These are phyloP conservation scores for Sinodicranocentrus sp. DNA, from an alignment of 2,888 invertebrate species.

Conservation along the genomic window DNA sequence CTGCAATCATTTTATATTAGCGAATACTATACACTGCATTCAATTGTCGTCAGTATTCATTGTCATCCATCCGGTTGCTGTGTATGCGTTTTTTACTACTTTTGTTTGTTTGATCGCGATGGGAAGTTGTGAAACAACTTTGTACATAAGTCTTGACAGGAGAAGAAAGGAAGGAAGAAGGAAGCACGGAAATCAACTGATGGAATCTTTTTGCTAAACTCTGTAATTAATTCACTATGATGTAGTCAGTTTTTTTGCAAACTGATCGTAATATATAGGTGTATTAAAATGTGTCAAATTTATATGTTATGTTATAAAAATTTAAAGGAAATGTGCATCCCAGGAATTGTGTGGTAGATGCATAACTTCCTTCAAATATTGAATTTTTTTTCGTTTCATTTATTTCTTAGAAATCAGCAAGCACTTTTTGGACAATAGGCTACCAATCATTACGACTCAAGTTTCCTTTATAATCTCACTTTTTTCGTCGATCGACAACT, in stretches of 20 bases:
- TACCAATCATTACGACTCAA: slow-evolving; percentile 7
- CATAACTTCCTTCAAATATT: too few species aligned
- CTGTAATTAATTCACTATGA: too few species aligned
- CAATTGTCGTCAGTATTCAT: slow-evolving; percentile 44
- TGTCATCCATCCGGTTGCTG: slow-evolving; percentile 57
- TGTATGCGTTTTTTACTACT: slow-evolving; percentile 24
- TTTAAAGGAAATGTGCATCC: too few species aligned
- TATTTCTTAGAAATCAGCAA: too few species aligned
- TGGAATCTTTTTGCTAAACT: background rate
- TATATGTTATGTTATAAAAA: too few species aligned
- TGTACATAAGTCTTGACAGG: background rate
- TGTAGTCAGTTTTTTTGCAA: too few species aligned
- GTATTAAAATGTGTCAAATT: too few species aligned
- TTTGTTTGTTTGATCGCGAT: background rate
- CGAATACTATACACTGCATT: slow-evolving; percentile 11
- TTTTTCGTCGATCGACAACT: background rate
- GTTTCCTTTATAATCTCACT: background rate
- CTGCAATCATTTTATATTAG: slow-evolving; percentile 13
- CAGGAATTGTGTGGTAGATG: too few species aligned
- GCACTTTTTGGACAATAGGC: background rate
- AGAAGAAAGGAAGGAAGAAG: slow-evolving; percentile 24
- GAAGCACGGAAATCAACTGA: slow-evolving; percentile 54
- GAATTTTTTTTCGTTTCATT: too few species aligned
- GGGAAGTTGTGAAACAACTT: slow-evolving; percentile 1
- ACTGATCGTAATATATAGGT: too few species aligned